A percentile compares a stretch with the other conserved stretches of the same genome.
Evolutionary conservation across 2,797 vertebrate genomes (phyloP).

Genomic region (Artibeus lituratus): DNA sequence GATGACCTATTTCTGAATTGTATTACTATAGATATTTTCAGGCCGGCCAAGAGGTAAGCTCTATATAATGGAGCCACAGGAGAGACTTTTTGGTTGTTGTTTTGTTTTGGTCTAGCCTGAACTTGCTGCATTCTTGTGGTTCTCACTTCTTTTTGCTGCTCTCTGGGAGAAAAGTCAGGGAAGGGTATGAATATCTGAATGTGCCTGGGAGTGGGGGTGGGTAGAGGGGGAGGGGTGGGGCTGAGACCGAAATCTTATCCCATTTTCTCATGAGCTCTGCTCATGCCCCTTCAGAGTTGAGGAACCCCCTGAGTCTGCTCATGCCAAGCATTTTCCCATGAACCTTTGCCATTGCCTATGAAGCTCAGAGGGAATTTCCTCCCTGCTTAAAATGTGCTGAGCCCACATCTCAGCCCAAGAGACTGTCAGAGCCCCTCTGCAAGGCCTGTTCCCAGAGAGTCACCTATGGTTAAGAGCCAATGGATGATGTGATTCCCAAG

Average conservation of each 20-base stretch:
- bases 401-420: neutral
- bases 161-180: slow-evolving; percentile 35
- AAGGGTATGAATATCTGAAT: slow-evolving; percentile 31
- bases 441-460: slow-evolving; percentile 40
- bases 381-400: slow-evolving; percentile 14
- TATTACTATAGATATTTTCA: slow-evolving; percentile 33
- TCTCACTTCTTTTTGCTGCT: neutral
- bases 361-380: slow-evolving; percentile 19
- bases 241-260: neutral
- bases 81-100: neutral
- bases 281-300: neutral
- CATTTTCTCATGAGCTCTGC: slow-evolving; percentile 52
- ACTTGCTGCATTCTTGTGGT: neutral
- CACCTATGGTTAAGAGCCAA: slow-evolving; percentile 41
- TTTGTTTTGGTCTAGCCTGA: neutral
- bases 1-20: neutral
- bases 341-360: neutral
- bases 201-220: neutral
- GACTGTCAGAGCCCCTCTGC: neutral
- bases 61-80: neutral
- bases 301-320: neutral
- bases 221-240: neutral
- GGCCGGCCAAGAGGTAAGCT: neutral
- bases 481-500: slow-evolving; percentile 38
- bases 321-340: slow-evolving; percentile 52